Evolutionary conservation across 2,888 invertebrate genomes (phyloP).

Genomic region (Steromphala cineraria): DNA sequence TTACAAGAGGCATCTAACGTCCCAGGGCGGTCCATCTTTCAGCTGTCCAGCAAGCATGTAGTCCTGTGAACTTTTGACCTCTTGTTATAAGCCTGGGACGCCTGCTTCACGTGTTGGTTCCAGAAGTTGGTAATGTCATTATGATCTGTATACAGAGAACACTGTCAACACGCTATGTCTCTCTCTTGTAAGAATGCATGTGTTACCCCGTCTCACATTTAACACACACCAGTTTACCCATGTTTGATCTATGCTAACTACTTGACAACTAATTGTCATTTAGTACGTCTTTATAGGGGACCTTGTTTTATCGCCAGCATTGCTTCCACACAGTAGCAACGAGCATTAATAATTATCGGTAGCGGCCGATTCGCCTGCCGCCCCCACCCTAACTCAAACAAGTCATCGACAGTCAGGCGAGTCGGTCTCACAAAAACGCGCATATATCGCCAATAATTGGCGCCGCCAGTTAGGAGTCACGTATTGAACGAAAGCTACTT

Average conservation of each 20-base stretch:
- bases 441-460: slow-evolving; percentile 5
- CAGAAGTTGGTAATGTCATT: too few relatives aligned
- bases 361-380: neutral
- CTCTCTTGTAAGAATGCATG: too few relatives aligned
- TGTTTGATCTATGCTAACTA: neutral
- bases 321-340: neutral
- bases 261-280: neutral
- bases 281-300: neutral
- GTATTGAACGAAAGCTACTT: slow-evolving; percentile 6
- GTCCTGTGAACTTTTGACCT: too few relatives aligned
- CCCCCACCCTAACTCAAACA: neutral
- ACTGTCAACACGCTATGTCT: too few relatives aligned
- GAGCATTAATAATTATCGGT: neutral
- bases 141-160: too few relatives aligned
- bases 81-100: too few relatives aligned
- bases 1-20: too few relatives aligned
- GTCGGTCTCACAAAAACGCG: neutral
- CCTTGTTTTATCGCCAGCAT: neutral
- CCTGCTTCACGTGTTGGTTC: too few relatives aligned
- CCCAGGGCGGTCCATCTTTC: too few relatives aligned
- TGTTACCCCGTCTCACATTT: too few relatives aligned
- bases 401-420: neutral
- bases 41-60: too few relatives aligned
- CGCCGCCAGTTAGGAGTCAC: neutral
- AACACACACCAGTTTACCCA: neutral